These are phyloP conservation scores for Serripes groenlandicus DNA, from an alignment of 2,888 invertebrate species.

Conservation along the genomic window DNA sequence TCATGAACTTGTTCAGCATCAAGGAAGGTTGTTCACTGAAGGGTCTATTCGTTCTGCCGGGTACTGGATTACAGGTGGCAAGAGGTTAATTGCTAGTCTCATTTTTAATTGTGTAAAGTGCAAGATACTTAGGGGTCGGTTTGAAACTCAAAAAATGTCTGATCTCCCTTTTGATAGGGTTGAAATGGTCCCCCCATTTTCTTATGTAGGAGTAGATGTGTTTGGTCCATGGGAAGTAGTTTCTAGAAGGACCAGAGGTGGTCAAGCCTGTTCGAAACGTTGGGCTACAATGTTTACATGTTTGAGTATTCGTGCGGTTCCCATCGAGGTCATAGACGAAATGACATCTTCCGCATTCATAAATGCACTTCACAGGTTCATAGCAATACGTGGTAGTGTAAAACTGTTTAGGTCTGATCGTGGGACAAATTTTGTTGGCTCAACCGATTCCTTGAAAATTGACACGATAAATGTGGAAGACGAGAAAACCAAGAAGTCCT, in stretches of 20 bases:
- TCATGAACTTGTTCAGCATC: slow-evolving; percentile 51
- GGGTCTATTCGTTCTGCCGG: slow-evolving; percentile 44
- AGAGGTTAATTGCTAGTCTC: neutral
- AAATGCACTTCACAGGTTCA: slow-evolving; percentile 12
- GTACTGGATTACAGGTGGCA: slow-evolving; percentile 44
- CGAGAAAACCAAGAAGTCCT: slow-evolving; percentile 8
- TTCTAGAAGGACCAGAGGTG: neutral
- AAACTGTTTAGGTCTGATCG: slow-evolving; percentile 33
- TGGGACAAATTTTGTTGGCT: slow-evolving; percentile 42
- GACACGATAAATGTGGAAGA: slow-evolving; percentile 37
- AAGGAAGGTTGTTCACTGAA: slow-evolving; percentile 57
- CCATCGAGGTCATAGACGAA: neutral
- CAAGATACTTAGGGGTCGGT: neutral
- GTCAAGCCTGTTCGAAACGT: neutral
- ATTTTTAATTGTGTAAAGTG: neutral
- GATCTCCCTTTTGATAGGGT: neutral
- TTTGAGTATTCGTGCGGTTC: neutral
- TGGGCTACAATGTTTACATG: neutral
- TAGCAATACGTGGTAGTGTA: slow-evolving; percentile 26
- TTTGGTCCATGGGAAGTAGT: neutral
- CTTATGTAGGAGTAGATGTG: neutral
- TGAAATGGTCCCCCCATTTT: neutral
- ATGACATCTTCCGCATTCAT: neutral
- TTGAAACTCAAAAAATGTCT: neutral
- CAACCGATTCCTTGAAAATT: slow-evolving; percentile 1